Base-by-base conservation (phyloP, 1,140 invertebrate species). In the Sycophila sp. region DNA sequence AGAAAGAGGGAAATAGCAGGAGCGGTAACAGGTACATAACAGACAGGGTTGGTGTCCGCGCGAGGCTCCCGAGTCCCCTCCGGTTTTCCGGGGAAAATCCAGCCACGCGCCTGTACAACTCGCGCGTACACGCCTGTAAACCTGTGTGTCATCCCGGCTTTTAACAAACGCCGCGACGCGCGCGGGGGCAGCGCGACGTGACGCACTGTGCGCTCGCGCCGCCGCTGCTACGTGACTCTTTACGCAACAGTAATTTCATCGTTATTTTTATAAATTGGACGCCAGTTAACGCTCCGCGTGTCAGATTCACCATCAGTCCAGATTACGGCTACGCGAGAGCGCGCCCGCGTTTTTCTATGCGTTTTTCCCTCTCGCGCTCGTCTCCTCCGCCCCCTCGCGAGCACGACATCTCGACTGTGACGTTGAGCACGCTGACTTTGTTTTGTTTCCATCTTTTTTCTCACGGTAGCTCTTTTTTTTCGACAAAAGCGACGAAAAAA, bases 191-290 rank as follows among this genome's bases (percentile, higher is more conserved):
- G 10, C 8, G 10, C 40, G 56, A 47, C 53, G 30, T 32, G 34
- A 30, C 13, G 24, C 36, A 19, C 30, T 30, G 38, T 6, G 36
- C 22, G 11, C 58, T 11, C 13, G 17, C 10, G 17, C 17, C 32
- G 19, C 28, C 74, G 76, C 75, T 79, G 76, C 77, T 76, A 78
- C 76, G 79, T 78, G 77, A 77, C 49, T 64, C 79, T 83, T 85
- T 78, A 85, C 81, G 84, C 84, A 80, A 84, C 84, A 86, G 82
- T 85, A 81, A 84, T 85, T 86, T 83, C 82, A 85, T 85, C 84
- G 83, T 86, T 86, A 86, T 84, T 86, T 86, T 85, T 85, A 84
- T 84, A 86, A 86, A 85, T 86, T 86, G 83, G 83, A 78, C 79
- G 77, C 73, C 77, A 81, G 80, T 83, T 85, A 81, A 83, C 83